phyloP scores from a whole-genome alignment of 2,113 vertebrate species.

The Anoura caudifer region DNA sequence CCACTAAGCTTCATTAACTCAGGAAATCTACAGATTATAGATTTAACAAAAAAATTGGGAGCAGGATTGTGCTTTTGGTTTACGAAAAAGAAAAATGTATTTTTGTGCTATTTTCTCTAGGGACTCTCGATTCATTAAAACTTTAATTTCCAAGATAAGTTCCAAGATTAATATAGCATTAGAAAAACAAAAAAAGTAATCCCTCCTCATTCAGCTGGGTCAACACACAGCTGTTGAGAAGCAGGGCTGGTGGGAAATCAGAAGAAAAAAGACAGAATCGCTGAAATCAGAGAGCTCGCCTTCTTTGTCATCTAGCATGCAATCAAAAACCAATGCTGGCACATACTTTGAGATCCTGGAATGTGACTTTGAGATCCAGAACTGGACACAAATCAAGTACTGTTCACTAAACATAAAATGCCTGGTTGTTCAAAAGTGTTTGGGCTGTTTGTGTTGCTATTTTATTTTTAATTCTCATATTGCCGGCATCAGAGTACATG shows the following conservation, averaged over 20 bases:
- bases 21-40: not conserved
- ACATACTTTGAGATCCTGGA: not conserved
- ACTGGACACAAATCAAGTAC: not conserved
- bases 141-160: not conserved
- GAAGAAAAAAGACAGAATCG: accelerated
- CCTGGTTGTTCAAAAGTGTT: not conserved
- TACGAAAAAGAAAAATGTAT: not conserved
- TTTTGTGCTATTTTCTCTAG: not conserved
- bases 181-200: not conserved
- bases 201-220: not conserved
- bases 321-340: not conserved
- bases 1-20: not conserved
- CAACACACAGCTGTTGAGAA: not conserved
- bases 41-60: not conserved
- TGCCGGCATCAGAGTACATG: not conserved
- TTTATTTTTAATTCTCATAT: constrained; percentile 24
- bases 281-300: not conserved
- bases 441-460: not conserved
- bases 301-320: not conserved
- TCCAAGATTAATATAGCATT: not conserved
- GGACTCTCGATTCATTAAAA: not conserved
- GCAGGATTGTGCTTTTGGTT: not conserved
- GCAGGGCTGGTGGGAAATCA: accelerated
- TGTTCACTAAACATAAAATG: not conserved
- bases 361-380: no score